Conservation (phyloP, 2,113 vertebrate species). For the Ptyas mucosa region DNA sequence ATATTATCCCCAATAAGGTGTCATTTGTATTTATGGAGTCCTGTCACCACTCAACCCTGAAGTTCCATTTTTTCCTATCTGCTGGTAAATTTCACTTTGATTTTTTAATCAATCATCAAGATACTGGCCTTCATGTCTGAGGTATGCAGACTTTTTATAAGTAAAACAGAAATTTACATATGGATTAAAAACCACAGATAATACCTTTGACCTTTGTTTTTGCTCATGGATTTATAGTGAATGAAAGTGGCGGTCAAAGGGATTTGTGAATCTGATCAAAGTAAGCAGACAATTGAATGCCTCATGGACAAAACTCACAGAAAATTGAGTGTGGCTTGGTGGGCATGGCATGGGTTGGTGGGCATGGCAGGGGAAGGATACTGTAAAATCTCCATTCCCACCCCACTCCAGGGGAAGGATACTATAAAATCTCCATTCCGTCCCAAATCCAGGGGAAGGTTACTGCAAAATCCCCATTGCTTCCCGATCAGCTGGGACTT, state of each 20-base stretch:
- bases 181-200: not conserved
- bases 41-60: not conserved
- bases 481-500: too few species aligned
- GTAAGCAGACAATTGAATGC: not conserved
- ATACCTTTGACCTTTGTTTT: rapidly evolving
- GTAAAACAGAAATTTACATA: conserved; percentile 25
- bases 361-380: too few species aligned
- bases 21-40: conserved; percentile 5
- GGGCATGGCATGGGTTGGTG: too few species aligned
- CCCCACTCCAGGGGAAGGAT: too few species aligned
- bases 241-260: not conserved
- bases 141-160: not conserved
- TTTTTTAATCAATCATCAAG: conserved; percentile 40
- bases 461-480: too few species aligned
- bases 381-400: too few species aligned
- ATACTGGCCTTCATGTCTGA: conserved; percentile 37
- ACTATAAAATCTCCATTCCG: too few species aligned
- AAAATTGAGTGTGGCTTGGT: not conserved
- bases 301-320: not conserved
- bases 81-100: conserved; percentile 31
- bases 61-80: not conserved
- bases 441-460: too few species aligned
- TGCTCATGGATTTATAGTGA: not conserved
- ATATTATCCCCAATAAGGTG: not conserved
- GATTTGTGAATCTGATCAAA: not conserved